Conservation (phyloP, 2,113 vertebrate species). For the Nothobranchius kuhntae region DNA sequence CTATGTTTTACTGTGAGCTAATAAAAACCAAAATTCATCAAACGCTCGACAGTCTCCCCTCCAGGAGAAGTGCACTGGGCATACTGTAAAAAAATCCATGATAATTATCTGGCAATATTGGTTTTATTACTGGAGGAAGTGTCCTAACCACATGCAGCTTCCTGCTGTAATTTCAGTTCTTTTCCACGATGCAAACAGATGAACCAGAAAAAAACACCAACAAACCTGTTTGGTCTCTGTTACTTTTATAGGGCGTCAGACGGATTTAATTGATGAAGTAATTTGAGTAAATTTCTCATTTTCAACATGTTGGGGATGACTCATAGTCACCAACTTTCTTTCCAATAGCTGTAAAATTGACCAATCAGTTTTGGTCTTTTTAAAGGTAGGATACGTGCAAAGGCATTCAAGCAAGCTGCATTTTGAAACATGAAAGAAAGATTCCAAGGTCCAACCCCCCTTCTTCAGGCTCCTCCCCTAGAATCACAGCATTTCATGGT, state of each 20-base stretch:
- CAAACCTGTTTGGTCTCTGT: constrained; percentile 12
- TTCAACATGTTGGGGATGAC: too few relatives aligned
- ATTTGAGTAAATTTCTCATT: too few relatives aligned
- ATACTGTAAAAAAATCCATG: constrained; percentile 77
- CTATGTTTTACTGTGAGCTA: constrained; percentile 72
- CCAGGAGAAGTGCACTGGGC: constrained; percentile 70
- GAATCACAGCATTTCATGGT: too few relatives aligned
- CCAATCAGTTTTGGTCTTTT: too few relatives aligned
- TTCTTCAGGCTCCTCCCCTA: too few relatives aligned
- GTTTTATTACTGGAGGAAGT: constrained; percentile 76
- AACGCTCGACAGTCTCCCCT: constrained; percentile 72
- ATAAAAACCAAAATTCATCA: constrained; percentile 78
- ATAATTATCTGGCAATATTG: constrained; percentile 80
- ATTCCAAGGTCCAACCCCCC: too few relatives aligned
- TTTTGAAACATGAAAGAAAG: too few relatives aligned
- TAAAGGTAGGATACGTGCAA: too few relatives aligned
- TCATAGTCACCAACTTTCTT: too few relatives aligned
- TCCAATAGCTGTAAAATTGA: too few relatives aligned
- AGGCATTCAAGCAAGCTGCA: too few relatives aligned
- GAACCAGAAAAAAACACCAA: constrained; percentile 13
- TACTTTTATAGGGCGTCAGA: neutral
- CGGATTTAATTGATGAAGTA: neutral
- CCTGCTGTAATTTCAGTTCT: constrained; percentile 54
- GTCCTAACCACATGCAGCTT: constrained; percentile 64
- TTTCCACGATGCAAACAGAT: constrained; percentile 22